Evolutionary conservation across 2,888 invertebrate species (phyloP).

Genomic region (Drosophila austrosaltans): DNA sequence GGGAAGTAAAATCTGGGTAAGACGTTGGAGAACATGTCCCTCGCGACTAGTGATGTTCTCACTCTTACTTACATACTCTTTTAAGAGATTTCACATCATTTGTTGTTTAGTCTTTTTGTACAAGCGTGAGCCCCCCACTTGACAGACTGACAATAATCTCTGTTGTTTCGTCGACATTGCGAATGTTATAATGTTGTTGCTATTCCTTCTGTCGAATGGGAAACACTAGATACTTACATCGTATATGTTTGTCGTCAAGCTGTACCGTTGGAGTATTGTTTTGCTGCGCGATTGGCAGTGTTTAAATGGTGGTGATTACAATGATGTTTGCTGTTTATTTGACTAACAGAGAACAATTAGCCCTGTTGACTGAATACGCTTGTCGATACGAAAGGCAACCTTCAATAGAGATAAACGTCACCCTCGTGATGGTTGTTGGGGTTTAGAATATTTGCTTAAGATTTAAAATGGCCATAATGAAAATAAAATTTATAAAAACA

Average conservation of each 20-base stretch:
- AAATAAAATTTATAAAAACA: too few species aligned
- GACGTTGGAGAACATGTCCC: conserved; percentile 25
- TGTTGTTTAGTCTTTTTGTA: conserved; percentile 68
- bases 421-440: background rate
- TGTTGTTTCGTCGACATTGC: conserved; percentile 59
- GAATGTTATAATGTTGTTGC: conserved; percentile 62
- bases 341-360: conserved; percentile 57
- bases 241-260: conserved; percentile 10
- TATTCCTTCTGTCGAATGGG: conserved; percentile 17
- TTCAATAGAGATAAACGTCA: conserved; percentile 46
- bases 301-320: conserved; percentile 71
- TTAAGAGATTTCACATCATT: conserved; percentile 71
- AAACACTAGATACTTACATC: background rate
- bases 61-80: conserved; percentile 28
- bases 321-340: conserved; percentile 57
- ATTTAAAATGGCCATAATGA: too few species aligned
- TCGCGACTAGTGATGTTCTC: background rate
- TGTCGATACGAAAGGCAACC: conserved; percentile 14
- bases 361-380: conserved; percentile 39
- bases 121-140: conserved; percentile 55
- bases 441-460: too few species aligned
- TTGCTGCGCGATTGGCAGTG: conserved; percentile 59
- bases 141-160: conserved; percentile 70
- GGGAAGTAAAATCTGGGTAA: conserved; percentile 16
- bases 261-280: conserved; percentile 37